Evolutionary conservation across 2,888 invertebrate species (phyloP), one percentile per base, ranked within the genome.

Genomic region (Apotomis capreana): DNA sequence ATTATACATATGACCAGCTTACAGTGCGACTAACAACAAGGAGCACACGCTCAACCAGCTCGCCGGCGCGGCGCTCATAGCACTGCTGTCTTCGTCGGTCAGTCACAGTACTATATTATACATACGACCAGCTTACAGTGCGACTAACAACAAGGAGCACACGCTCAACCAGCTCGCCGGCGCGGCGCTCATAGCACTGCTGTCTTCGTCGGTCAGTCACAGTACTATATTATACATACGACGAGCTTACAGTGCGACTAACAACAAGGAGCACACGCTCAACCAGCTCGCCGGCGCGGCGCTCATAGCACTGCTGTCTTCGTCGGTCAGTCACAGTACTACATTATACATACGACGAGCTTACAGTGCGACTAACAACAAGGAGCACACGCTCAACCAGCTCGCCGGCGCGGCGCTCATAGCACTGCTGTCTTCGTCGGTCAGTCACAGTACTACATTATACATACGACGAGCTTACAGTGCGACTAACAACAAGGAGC

Each of bases 71-170:
- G 99, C 99, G 58, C 58, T 36, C 58, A 40, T 40, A 58, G 58
- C 98, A 1, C 40, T 4, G 40, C 40, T 4, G 40, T 40, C 40
- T 40, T 40, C 6, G 40, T 40, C 0, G 40, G 40, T 40, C 40
- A 99, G 99, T 26, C 26, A 26, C 26, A 26, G 26, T 26, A 26
- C 26, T 26, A 26, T 2, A 26, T 26, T 26, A 26, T 2, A 26
- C 26, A 26, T 26, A 26, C 26, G 26, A 26, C 26, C 2, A 26
- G 26, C 26, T 26, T 26, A 26, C 26, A 26, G 40, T 6, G 0
- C 40, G 99, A 99, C 89, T 26, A 99, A 99, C 0, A 99, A 99
- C 91, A 99, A 99, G 88, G 98, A 98, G 82, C 96, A 98, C 82
- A 98, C 98, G 0, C 93, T 99, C 46, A 99, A 99, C 85, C 98